Percentiles rank a stretch among this genome's conserved stretches.
These are phyloP conservation scores for Drosophila watanabei DNA, from an alignment of 1,140 invertebrate species.

Conservation along the genomic window DNA sequence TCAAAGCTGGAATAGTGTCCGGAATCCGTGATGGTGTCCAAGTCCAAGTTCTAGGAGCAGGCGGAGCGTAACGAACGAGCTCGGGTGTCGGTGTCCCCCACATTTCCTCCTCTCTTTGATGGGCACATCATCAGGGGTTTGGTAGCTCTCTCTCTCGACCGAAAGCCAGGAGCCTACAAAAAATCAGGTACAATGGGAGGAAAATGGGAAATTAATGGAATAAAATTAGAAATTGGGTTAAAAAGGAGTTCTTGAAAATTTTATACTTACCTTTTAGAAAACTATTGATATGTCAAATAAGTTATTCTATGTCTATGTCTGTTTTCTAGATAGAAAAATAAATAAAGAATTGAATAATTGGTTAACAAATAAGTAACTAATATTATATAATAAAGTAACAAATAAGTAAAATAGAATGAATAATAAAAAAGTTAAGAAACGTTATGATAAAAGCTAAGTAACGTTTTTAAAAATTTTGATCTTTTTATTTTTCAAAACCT, in stretches of 20 bases:
- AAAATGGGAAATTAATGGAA: neutral
- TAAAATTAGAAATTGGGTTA: neutral
- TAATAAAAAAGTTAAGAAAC: no score
- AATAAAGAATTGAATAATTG: no score
- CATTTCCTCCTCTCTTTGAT: conserved; percentile 35
- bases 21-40: neutral
- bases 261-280: neutral
- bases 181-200: conserved; percentile 11
- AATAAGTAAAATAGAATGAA: neutral
- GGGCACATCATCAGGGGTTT: conserved; percentile 42
- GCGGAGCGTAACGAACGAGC: conserved; percentile 54
- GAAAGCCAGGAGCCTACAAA: neutral
- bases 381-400: neutral
- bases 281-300: neutral
- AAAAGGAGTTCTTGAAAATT: neutral
- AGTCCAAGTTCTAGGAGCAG: conserved; percentile 1
- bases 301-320: neutral
- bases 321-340: no score
- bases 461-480: no score
- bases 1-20: neutral
- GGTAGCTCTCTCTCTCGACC: neutral
- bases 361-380: no score
- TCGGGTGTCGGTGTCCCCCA: conserved; percentile 40
- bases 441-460: no score
- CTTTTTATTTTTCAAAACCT: no score